Percentiles rank a stretch among this genome's conserved stretches.
Evolutionary conservation across 2,797 vertebrate species (phyloP).

Genomic region (Mormyrus hasselquistii): DNA sequence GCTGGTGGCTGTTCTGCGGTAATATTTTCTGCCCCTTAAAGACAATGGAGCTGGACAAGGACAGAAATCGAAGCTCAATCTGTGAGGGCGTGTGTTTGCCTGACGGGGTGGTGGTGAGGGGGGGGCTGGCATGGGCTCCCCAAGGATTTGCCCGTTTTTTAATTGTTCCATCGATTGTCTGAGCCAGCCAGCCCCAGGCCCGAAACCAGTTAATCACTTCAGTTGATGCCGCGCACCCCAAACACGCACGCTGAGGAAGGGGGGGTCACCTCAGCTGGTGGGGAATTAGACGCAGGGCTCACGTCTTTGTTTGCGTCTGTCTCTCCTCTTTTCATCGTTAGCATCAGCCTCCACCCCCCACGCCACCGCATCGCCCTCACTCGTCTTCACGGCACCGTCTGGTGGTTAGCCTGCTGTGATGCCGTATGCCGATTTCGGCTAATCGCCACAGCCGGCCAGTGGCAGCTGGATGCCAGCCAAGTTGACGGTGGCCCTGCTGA

Average conservation of each 20-base stretch:
- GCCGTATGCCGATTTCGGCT: neutral
- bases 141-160: neutral
- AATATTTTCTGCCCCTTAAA: neutral
- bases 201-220: constrained; percentile 7
- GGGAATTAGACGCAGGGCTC: neutral
- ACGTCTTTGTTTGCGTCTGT: too few relatives aligned
- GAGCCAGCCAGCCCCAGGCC: neutral
- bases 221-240: neutral
- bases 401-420: neutral
- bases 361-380: neutral
- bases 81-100: neutral
- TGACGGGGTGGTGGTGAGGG: neutral
- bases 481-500: neutral
- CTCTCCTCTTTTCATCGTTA: neutral
- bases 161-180: constrained; percentile 13
- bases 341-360: neutral
- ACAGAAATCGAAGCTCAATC: neutral
- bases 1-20: neutral
- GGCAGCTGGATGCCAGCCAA: neutral
- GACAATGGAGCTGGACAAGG: neutral
- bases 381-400: neutral
- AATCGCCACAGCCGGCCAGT: neutral
- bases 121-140: neutral
- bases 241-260: neutral
- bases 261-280: neutral